Evolutionary conservation across 2,888 invertebrate species (phyloP).

Genomic region (Drosophila anomalata): DNA sequence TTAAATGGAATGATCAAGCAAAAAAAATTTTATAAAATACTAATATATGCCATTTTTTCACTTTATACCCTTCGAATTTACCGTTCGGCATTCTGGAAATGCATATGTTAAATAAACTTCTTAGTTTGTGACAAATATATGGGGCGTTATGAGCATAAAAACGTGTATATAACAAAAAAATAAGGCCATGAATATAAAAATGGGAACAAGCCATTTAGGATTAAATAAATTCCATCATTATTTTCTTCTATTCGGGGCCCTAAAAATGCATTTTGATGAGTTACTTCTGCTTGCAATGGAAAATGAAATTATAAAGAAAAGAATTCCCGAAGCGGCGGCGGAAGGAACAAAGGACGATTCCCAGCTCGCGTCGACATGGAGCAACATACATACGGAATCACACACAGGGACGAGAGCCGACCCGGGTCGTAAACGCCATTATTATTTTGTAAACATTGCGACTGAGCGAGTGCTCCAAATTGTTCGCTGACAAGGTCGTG

Average conservation of each 20-base stretch:
- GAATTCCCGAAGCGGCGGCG: constrained; percentile 33
- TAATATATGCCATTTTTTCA: too few relatives aligned
- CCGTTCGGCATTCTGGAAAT: too few relatives aligned
- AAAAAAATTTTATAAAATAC: too few relatives aligned
- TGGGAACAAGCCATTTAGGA: constrained; percentile 55
- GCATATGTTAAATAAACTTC: too few relatives aligned
- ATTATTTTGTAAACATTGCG: constrained; percentile 78
- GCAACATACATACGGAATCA: constrained; percentile 23
- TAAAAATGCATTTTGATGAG: constrained; percentile 58
- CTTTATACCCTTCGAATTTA: too few relatives aligned
- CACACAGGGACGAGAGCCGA: constrained; percentile 35
- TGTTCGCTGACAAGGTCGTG: constrained; percentile 75
- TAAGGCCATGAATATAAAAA: background rate
- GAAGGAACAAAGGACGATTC: constrained; percentile 37
- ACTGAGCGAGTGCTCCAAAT: constrained; percentile 71
- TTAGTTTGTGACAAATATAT: too few relatives aligned
- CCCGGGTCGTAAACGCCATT: constrained; percentile 77
- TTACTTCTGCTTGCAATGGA: constrained; percentile 24
- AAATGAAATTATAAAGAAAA: constrained; percentile 47
- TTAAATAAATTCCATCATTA: constrained; percentile 58
- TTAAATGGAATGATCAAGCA: too few relatives aligned
- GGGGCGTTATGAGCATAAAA: too few relatives aligned
- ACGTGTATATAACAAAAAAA: background rate
- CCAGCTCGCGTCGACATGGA: constrained; percentile 47
- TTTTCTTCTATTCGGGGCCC: constrained; percentile 15